Evolutionary conservation across 2,797 vertebrate genomes (phyloP).

Genomic region (Myotis findleyi): DNA sequence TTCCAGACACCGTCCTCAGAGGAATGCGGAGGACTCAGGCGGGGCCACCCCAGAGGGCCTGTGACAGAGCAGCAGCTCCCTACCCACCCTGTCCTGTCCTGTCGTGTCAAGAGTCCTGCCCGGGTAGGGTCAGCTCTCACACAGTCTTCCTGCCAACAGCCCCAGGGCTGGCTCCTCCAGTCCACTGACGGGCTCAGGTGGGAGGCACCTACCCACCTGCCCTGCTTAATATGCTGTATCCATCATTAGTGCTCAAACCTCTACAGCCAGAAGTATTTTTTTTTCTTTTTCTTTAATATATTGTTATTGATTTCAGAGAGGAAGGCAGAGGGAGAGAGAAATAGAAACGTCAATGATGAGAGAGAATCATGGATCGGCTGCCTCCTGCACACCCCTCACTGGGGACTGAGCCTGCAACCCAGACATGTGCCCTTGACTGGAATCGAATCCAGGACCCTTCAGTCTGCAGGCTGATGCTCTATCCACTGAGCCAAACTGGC

Average conservation of each 20-base stretch:
- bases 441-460: too few species aligned
- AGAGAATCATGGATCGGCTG: too few species aligned
- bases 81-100: not conserved
- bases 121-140: not conserved
- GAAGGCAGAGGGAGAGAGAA: too few species aligned
- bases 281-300: not conserved
- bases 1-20: conserved; percentile 68
- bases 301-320: too few species aligned
- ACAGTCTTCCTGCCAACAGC: not conserved
- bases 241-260: not conserved
- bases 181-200: not conserved
- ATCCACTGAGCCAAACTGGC: too few species aligned
- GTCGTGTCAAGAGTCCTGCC: not conserved
- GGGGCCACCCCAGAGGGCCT: not conserved
- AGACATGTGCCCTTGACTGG: too few species aligned
- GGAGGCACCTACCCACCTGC: not conserved
- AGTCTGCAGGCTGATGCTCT: too few species aligned
- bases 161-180: not conserved
- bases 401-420: too few species aligned
- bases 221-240: not conserved
- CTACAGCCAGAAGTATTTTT: not conserved
- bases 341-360: too few species aligned
- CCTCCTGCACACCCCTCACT: too few species aligned
- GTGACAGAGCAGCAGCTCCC: not conserved
- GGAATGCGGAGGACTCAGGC: conserved; percentile 46